A percentile compares a stretch with the other conserved stretches of the same genome.
Evolutionary conservation across 2,797 vertebrate species (phyloP).

Genomic region (Phaenicophaeus curvirostris): DNA sequence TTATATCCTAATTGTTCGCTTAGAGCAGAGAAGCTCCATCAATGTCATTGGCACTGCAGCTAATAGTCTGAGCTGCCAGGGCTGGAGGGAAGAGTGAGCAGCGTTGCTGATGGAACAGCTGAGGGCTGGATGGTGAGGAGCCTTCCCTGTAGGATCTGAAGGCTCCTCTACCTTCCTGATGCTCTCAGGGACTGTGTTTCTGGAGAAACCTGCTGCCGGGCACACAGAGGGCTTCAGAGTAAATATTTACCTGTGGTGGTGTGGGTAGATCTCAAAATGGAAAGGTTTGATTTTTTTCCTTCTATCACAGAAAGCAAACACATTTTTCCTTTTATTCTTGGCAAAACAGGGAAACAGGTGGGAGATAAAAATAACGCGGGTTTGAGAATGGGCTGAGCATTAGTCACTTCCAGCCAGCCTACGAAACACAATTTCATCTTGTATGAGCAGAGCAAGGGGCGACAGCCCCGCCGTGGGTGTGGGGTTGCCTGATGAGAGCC

Average conservation of each 20-base stretch:
- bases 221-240: accelerated
- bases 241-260: neutral
- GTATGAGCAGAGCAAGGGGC: neutral
- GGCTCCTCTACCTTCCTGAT: accelerated
- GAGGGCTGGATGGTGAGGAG: neutral
- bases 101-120: accelerated
- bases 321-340: neutral
- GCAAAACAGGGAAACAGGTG: neutral
- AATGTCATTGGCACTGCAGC: accelerated
- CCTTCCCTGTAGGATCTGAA: accelerated
- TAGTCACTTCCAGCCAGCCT: neutral
- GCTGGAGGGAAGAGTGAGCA: accelerated
- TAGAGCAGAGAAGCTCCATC: neutral
- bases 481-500: neutral
- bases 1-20: accelerated
- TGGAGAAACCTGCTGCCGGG: neutral
- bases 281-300: accelerated
- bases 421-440: neutral
- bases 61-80: neutral
- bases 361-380: neutral
- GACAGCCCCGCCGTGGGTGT: accelerated
- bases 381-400: neutral
- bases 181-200: neutral
- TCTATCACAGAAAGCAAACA: neutral
- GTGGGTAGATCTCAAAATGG: neutral